Evolutionary conservation across 2,113 vertebrate genomes (phyloP).

Genomic region (Elephantulus edwardii): DNA sequence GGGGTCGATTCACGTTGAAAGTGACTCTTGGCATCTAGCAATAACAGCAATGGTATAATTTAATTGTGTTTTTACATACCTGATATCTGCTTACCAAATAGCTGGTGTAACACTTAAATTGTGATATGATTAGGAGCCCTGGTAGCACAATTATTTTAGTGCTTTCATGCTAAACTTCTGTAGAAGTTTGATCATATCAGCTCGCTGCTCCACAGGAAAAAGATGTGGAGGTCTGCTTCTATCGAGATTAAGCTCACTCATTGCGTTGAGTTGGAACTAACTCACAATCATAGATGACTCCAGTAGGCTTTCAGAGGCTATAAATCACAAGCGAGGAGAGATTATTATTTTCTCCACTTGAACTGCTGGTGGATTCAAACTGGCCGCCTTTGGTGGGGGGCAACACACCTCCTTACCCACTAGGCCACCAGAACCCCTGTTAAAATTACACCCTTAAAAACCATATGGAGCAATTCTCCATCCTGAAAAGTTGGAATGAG

Average conservation of each 20-base stretch:
- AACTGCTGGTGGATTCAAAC: too few relatives aligned
- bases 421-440: too few relatives aligned
- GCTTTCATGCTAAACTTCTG: neutral
- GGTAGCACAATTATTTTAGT: neutral
- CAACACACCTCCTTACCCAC: too few relatives aligned
- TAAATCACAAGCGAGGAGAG: too few relatives aligned
- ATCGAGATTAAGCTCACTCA: too few relatives aligned
- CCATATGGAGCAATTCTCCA: neutral
- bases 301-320: too few relatives aligned
- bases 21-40: neutral
- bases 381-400: too few relatives aligned
- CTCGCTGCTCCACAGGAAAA: neutral
- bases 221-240: neutral
- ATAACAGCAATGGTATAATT: neutral
- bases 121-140: neutral
- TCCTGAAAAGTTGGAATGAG: neutral
- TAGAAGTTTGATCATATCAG: neutral
- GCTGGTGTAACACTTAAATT: neutral
- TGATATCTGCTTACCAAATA: conserved; percentile 23
- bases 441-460: neutral
- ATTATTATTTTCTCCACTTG: too few relatives aligned
- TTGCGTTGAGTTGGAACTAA: too few relatives aligned
- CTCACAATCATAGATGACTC: too few relatives aligned
- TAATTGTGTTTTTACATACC: neutral
- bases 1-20: neutral